Evolutionary conservation across 2,888 invertebrate genomes (phyloP), one percentile per base, ranked within the genome.

Genomic region (Morpho helenor): DNA sequence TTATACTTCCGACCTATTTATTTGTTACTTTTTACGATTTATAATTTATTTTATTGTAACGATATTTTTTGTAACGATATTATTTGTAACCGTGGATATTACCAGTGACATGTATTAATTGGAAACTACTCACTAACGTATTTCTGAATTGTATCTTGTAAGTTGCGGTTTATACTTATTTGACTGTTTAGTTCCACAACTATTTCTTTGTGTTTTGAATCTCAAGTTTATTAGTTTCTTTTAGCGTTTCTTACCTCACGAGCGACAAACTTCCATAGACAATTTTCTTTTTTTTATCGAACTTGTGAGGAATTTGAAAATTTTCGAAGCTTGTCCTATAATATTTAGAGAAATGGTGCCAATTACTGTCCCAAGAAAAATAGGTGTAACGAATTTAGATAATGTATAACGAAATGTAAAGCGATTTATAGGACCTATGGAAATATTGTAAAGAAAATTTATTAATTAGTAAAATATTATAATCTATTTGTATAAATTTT

Each of bases 141-240:
- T 67, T 70, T 73, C 73, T 70, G 72, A 73, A 70, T 66, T 72
- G 71, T 75, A 76, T 71, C 69, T 64, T 77, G 69, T 84, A 82
- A 82, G 80, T 84, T 82, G 88, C 88, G 88, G 88, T 87, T 80
- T 78, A 83, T 88, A 89, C 89, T 89, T 89, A 88, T 79, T 77
- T 74, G 78, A 78, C 74, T 74, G 67, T 72, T 72, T 68, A 66
- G 76, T 75, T 73, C 76, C 73, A 62, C 77, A 70, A 74, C 68
- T 77, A 10, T 75, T 84, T 80, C 79, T 84, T 80, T 82, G 75
- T 76, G 68, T 79, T 31, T 77, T 67, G 88, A 89, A 88, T 89
- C 89, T 89, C 89, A 86, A 72, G 69, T 76, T 76, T 76, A 74
- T 75, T 69, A 66, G 57, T 69, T 77, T 77, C 68, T 72, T 73